These are phyloP conservation scores for Chrysolina americana DNA, from an alignment of 2,888 invertebrate species.

Conservation along the genomic window DNA sequence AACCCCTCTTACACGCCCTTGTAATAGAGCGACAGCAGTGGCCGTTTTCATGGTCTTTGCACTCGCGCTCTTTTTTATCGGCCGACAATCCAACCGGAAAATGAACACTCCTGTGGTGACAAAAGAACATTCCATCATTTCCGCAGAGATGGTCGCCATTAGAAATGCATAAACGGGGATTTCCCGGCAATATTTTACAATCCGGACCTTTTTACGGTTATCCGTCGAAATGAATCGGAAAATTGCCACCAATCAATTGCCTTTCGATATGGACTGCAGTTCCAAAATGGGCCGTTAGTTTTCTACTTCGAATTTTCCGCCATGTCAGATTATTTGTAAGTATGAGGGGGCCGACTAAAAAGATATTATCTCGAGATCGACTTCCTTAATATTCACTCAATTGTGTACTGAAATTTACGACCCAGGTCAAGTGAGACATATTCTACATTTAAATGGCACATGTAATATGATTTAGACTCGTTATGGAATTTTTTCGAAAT, in stretches of 20 bases:
- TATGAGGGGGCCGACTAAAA: background rate
- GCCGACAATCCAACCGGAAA: slow-evolving; percentile 70
- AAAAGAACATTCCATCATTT: slow-evolving; percentile 71
- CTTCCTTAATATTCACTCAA: background rate
- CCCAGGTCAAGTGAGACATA: too few relatives aligned
- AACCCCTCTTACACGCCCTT: slow-evolving; percentile 25
- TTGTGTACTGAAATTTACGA: too few relatives aligned
- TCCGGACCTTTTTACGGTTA: slow-evolving; percentile 60
- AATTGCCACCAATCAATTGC: slow-evolving; percentile 50
- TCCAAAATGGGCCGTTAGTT: slow-evolving; percentile 14
- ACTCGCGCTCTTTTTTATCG: slow-evolving; percentile 69
- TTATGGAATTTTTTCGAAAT: too few relatives aligned
- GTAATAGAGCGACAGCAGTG: slow-evolving; percentile 35
- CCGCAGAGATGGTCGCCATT: slow-evolving; percentile 68
- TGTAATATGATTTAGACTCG: too few relatives aligned
- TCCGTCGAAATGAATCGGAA: slow-evolving; percentile 60
- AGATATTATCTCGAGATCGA: background rate
- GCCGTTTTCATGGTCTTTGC: slow-evolving; percentile 69
- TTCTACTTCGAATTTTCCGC: slow-evolving; percentile 10
- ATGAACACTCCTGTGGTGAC: slow-evolving; percentile 71
- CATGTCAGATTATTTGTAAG: background rate
- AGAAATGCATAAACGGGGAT: slow-evolving; percentile 69
- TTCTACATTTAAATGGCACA: too few relatives aligned
- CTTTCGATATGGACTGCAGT: slow-evolving; percentile 9
- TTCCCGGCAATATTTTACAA: slow-evolving; percentile 61